Evolutionary conservation across 2,113 vertebrate species (phyloP).

Genomic region (Malurus cyaneus): DNA sequence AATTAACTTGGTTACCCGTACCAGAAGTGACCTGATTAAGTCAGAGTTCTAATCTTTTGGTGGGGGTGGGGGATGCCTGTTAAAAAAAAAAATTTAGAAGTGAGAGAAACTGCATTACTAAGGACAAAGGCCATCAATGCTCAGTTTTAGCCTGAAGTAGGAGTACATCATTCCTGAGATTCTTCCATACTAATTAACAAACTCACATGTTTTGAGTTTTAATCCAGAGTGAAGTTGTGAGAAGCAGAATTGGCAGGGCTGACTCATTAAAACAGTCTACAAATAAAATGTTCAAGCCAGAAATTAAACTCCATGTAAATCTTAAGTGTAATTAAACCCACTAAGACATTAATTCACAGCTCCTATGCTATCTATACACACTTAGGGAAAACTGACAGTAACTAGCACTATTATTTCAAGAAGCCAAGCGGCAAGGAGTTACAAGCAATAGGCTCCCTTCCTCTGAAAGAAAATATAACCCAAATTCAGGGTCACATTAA

Average conservation of each 20-base stretch:
- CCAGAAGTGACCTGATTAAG: slow-evolving; percentile 21
- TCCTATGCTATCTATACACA: background rate
- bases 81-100: background rate
- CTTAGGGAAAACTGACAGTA: background rate
- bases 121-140: background rate
- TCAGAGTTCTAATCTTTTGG: background rate
- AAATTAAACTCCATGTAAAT: background rate
- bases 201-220: slow-evolving; percentile 38
- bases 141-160: slow-evolving; percentile 25
- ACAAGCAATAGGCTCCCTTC: background rate
- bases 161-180: slow-evolving; percentile 48
- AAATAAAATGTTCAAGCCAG: background rate
- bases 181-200: slow-evolving; percentile 54
- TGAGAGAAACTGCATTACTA: background rate
- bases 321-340: background rate
- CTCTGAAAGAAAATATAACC: background rate
- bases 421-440: background rate
- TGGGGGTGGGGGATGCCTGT: background rate
- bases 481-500: background rate
- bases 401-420: background rate
- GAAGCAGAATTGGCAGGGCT: background rate
- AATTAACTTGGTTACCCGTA: background rate
- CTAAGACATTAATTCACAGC: background rate
- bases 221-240: slow-evolving; percentile 15
- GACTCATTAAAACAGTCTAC: slow-evolving; percentile 10